Evolutionary conservation across 2,113 vertebrate species (phyloP).

Genomic region (Lophochroa leadbeateri): DNA sequence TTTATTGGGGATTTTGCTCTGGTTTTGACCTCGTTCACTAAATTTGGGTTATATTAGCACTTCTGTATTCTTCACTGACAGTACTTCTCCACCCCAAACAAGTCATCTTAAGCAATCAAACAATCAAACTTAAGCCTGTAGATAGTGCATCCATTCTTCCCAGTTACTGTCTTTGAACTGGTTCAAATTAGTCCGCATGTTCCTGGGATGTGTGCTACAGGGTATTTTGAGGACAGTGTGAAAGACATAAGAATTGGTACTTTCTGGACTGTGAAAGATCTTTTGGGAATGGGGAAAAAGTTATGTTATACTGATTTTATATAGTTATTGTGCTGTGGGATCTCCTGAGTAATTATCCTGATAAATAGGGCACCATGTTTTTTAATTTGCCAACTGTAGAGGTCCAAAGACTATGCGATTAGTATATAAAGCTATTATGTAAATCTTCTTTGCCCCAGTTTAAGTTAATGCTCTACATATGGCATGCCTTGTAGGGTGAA

Average conservation of each 20-base stretch:
- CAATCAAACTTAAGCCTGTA: background rate
- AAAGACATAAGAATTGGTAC: background rate
- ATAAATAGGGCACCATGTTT: conserved; percentile 39
- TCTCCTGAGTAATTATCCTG: conserved; percentile 41
- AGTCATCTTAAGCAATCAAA: background rate
- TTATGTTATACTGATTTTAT: background rate
- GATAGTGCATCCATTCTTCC: background rate
- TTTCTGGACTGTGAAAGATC: background rate
- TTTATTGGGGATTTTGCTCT: background rate
- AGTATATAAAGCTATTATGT: conserved; percentile 54
- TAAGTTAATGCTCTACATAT: conserved; percentile 60
- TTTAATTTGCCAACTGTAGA: conserved; percentile 17
- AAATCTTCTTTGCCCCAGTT: conserved; percentile 60
- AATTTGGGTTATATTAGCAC: background rate
- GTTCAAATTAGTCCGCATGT: background rate
- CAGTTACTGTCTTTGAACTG: background rate
- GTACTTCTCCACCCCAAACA: background rate
- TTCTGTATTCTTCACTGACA: background rate
- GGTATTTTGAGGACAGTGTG: background rate
- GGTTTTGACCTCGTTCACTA: background rate
- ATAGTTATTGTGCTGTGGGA: background rate
- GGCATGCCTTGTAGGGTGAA: conserved; percentile 9
- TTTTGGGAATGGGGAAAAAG: background rate
- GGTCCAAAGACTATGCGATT: background rate
- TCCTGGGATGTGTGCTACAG: background rate